These are phyloP conservation scores for Nomada fucata DNA, from an alignment of 2,888 invertebrate species.

Conservation along the genomic window DNA sequence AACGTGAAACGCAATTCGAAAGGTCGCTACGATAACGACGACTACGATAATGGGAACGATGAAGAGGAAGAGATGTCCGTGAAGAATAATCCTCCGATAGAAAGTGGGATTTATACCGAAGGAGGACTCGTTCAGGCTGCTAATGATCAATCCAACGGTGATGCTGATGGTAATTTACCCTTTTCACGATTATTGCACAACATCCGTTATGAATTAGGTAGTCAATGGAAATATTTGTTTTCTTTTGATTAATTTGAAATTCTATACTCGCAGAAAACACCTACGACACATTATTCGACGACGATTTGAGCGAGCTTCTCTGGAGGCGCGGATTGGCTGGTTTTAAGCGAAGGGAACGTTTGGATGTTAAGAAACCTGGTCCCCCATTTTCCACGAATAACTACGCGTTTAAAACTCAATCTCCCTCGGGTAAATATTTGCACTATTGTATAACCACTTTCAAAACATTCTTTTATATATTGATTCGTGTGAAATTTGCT, in stretches of 20 bases:
- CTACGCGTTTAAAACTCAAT: constrained; percentile 83
- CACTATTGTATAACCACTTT: neutral
- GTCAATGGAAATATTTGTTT: no score
- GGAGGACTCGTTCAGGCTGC: constrained; percentile 75
- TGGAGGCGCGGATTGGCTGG: constrained; percentile 85
- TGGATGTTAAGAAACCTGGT: constrained; percentile 98
- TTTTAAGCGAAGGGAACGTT: constrained; percentile 94
- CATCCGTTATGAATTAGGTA: no score
- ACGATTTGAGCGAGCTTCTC: constrained; percentile 74
- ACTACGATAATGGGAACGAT: constrained; percentile 38
- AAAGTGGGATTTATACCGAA: constrained; percentile 74
- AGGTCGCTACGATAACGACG: constrained; percentile 42
- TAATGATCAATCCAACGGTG: constrained; percentile 35
- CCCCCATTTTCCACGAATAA: constrained; percentile 91
- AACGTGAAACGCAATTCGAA: constrained; percentile 47
- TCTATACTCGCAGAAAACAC: constrained; percentile 77
- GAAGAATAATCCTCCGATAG: constrained; percentile 15
- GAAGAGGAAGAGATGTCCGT: constrained; percentile 23
- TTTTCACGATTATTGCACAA: neutral
- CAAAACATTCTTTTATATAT: neutral
- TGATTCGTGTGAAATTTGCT: neutral
- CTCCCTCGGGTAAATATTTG: constrained; percentile 58
- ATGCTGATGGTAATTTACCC: constrained; percentile 43
- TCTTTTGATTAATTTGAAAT: neutral
- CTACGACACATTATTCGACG: constrained; percentile 75